A percentile compares a stretch with the other conserved stretches of the same genome.
Evolutionary conservation across 2,888 invertebrate genomes (phyloP).

Genomic region (Heliconius hortense): DNA sequence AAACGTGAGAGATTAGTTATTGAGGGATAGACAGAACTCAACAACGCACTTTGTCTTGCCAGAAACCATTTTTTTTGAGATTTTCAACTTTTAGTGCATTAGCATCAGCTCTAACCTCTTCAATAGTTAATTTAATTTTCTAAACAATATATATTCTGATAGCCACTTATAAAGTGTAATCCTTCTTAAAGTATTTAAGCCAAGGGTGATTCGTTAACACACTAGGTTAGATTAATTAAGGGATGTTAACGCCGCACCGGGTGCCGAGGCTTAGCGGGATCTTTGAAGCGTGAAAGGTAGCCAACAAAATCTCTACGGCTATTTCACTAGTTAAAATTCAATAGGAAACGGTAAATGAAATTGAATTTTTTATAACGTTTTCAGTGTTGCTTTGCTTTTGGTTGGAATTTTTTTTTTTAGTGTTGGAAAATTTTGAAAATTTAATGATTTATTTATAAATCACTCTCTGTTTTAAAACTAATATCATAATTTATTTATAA

Average conservation of each 20-base stretch:
- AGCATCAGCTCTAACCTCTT: not conserved
- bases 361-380: not conserved
- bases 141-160: constrained; percentile 8
- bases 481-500: too few species aligned
- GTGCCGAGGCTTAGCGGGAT: constrained; percentile 34
- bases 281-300: constrained; percentile 29
- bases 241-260: constrained; percentile 37
- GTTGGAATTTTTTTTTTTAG: not conserved
- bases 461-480: too few species aligned
- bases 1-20: too few species aligned
- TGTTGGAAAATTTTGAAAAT: not conserved
- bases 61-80: not conserved
- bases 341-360: not conserved
- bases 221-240: constrained; percentile 41
- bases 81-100: not conserved
- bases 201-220: constrained; percentile 38
- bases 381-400: not conserved
- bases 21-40: not conserved
- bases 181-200: constrained; percentile 33
- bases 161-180: constrained; percentile 26
- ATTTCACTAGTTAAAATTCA: constrained; percentile 12
- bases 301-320: constrained; percentile 20
- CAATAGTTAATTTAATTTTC: constrained; percentile 1
- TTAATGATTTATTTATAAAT: too few species aligned
- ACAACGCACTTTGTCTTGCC: not conserved